These are phyloP conservation scores for Agonopterix alstromeriana DNA, from an alignment of 2,888 invertebrate genomes.

Conservation along the genomic window DNA sequence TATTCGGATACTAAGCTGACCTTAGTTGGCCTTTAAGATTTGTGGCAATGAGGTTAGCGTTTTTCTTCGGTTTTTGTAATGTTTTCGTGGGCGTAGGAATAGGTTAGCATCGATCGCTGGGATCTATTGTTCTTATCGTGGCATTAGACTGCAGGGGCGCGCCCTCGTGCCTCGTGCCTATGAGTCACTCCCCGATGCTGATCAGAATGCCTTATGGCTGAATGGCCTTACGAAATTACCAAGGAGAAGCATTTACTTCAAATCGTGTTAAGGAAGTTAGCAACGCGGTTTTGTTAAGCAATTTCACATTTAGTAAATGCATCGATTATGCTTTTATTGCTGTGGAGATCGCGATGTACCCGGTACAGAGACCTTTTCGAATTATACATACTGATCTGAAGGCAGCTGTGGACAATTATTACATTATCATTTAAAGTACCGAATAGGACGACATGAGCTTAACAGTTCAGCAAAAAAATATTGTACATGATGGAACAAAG, in stretches of 20 bases:
- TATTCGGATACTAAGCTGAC: slow-evolving; percentile 16
- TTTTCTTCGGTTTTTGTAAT: slow-evolving; percentile 7
- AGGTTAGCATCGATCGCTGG: not conserved
- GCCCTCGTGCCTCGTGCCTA: slow-evolving; percentile 22
- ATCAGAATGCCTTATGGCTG: slow-evolving; percentile 41
- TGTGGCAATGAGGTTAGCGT: slow-evolving; percentile 13
- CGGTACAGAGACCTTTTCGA: too few species aligned
- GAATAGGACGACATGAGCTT: too few species aligned
- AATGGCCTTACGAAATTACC: slow-evolving; percentile 5
- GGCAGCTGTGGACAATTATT: too few species aligned
- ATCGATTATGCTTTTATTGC: slow-evolving; percentile 12
- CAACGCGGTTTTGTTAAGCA: slow-evolving; percentile 35
- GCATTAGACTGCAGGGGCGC: slow-evolving; percentile 9
- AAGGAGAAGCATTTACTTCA: slow-evolving; percentile 20
- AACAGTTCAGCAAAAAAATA: too few species aligned
- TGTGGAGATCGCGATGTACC: not conserved
- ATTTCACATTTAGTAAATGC: slow-evolving; percentile 23
- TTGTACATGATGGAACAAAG: too few species aligned
- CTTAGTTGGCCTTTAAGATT: slow-evolving; percentile 17
- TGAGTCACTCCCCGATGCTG: slow-evolving; percentile 33
- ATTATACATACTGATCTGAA: too few species aligned
- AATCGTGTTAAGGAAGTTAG: slow-evolving; percentile 46
- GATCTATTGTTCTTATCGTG: slow-evolving; percentile 30
- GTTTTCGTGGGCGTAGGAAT: slow-evolving; percentile 1
- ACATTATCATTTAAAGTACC: too few species aligned